Evolutionary conservation across 2,797 vertebrate genomes (phyloP).

Genomic region (Taenioides sp.): DNA sequence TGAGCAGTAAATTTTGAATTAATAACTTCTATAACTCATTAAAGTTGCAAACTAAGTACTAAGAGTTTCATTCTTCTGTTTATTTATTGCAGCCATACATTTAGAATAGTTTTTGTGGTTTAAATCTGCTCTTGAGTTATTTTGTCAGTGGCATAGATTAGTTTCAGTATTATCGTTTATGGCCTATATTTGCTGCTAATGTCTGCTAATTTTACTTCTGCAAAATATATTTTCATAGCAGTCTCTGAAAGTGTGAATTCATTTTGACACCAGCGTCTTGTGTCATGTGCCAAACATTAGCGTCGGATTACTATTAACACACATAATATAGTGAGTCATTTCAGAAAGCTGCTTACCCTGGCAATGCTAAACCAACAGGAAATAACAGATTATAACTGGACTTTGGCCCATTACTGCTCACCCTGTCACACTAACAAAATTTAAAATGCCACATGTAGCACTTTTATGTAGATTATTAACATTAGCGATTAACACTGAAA

Average conservation of each 20-base stretch:
- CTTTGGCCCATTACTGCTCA: background rate
- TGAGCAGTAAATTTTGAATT: too few relatives aligned
- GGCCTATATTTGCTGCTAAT: background rate
- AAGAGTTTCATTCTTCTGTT: too few relatives aligned
- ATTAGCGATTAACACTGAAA: too few relatives aligned
- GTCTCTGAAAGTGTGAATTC: background rate
- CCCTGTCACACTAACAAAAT: background rate
- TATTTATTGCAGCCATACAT: too few relatives aligned
- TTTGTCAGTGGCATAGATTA: too few relatives aligned
- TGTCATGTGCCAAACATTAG: background rate
- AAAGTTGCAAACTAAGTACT: too few relatives aligned
- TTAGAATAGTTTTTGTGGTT: too few relatives aligned
- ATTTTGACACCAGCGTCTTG: conserved; percentile 2
- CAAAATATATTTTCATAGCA: background rate
- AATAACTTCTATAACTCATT: too few relatives aligned
- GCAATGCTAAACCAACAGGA: conserved; percentile 44
- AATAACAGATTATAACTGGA: conserved; percentile 30
- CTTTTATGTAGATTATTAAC: too few relatives aligned
- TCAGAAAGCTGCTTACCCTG: conserved; percentile 54
- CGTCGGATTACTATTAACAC: background rate
- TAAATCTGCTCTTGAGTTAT: too few relatives aligned
- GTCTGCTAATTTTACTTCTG: background rate
- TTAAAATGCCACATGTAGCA: background rate
- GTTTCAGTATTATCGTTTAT: too few relatives aligned
- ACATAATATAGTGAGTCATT: conserved; percentile 32